phyloP scores from a whole-genome alignment of 2,113 vertebrate genomes.

The Acrocephalus arundinaceus region DNA sequence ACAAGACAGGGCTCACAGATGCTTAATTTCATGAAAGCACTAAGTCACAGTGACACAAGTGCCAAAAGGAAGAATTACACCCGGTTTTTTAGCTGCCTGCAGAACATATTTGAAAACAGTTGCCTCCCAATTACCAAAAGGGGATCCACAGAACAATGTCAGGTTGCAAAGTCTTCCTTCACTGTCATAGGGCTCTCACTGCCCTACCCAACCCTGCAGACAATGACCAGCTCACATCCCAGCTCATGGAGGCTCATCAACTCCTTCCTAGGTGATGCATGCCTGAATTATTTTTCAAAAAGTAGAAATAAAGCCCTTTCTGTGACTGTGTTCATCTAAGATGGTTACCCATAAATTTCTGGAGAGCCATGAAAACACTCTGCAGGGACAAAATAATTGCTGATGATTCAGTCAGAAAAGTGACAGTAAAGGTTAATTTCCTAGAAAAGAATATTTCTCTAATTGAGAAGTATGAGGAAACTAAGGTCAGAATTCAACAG shows the following conservation, averaged over 20 bases:
- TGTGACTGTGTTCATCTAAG: not conserved
- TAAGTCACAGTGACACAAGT: slow-evolving; percentile 6
- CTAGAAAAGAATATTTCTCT: slow-evolving; percentile 25
- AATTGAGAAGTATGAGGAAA: not conserved
- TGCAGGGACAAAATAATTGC: slow-evolving; percentile 34
- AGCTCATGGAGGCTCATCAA: not conserved
- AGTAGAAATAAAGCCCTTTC: not conserved
- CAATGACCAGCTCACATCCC: not conserved
- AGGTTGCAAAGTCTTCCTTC: not conserved
- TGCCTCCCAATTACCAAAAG: not conserved
- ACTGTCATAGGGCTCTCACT: not conserved
- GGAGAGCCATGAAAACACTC: not conserved
- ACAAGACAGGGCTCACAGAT: not conserved
- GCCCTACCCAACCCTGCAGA: not conserved
- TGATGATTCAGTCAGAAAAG: slow-evolving; percentile 37
- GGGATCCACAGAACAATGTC: not conserved
- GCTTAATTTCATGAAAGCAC: not conserved
- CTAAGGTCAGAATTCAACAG: not conserved
- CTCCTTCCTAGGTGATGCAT: not conserved
- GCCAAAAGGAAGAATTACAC: slow-evolving; percentile 14
- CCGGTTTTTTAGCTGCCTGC: not conserved
- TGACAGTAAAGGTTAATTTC: slow-evolving; percentile 42
- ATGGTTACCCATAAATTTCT: slow-evolving; percentile 15
- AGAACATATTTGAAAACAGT: not conserved
- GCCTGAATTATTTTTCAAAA: not conserved